Evolutionary conservation across 1,140 invertebrate genomes (phyloP), one percentile per base, ranked within the genome.

Genomic region (Hypsibius dujardini): DNA sequence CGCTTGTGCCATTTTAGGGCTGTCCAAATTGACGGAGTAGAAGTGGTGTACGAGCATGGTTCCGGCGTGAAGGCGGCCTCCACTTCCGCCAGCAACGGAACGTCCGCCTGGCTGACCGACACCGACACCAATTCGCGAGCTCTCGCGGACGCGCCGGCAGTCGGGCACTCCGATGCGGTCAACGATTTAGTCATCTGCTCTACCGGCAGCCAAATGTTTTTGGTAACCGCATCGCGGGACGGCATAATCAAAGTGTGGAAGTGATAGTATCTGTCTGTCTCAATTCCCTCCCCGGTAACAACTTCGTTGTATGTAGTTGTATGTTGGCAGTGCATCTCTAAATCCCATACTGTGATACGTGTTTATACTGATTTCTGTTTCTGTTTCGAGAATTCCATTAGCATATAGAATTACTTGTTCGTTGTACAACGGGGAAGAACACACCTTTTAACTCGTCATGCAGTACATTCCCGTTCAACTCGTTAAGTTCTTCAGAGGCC

Each of bases 171-270:
- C 73, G 88, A 92, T 76, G 85, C 85, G 1, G 90, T 93, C 59
- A 89, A 86, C 15, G 90, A 91, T 74, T 82, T 93, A 2, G 81
- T 85, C 1, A 84, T 90, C 76, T 89, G 87, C 73, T 87, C 88
- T 76, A 86, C 86, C 1, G 84, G 85, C 12, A 67, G 45, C 67
- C 87, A 89, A 77, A 85, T 83, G 74, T 87, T 90, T 74, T 83
- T 92, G 70, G 80, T 91, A 1, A 87, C 89, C 2, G 84, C 85
- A 1, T 87, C 88, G n/a, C 84, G 85, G n/a, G 89, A 92, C 80
- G 90, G 90, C 60, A 85, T 92, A 45, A 88, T 94, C 71, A 92
- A 93, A 85, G 86, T 93, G 69, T 93, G 90, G 90, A 92, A 92
- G 80, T 93, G 50, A 56, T 56, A 12, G 50, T 56, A 7, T 56